A percentile compares a stretch with the other conserved stretches of the same genome.
Evolutionary conservation across 2,888 invertebrate genomes (phyloP).

Genomic region (Atethmia centrago): DNA sequence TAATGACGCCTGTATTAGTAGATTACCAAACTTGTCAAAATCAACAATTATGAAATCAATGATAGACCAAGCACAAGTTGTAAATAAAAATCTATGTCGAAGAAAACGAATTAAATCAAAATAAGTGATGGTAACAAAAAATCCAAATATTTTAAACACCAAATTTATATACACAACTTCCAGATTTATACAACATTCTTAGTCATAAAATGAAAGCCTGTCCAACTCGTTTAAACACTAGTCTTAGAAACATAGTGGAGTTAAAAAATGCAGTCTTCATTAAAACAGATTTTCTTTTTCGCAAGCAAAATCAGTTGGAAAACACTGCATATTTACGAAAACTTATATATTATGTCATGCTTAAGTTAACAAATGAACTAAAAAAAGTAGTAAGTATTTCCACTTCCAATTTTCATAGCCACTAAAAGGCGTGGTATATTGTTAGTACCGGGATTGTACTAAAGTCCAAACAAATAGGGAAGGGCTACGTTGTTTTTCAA

Average conservation of each 20-base stretch:
- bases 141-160: constrained; percentile 2
- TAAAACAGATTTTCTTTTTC: not conserved
- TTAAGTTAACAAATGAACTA: not conserved
- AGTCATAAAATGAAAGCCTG: not conserved
- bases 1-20: too few species aligned
- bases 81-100: not conserved
- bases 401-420: not conserved
- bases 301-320: not conserved
- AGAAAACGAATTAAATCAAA: constrained; percentile 19
- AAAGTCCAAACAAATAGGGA: constrained; percentile 27
- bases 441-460: not conserved
- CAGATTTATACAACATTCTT: not conserved
- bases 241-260: too few species aligned
- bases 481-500: constrained; percentile 60
- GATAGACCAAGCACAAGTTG: too few species aligned
- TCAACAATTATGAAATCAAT: too few species aligned
- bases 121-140: not conserved
- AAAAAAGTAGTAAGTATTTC: not conserved
- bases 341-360: not conserved
- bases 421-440: not conserved
- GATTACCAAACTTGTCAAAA: too few species aligned
- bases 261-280: not conserved
- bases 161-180: not conserved
- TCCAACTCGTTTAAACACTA: not conserved
- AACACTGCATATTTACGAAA: not conserved